Evolutionary conservation across 2,888 invertebrate genomes (phyloP).

Genomic region (Cremastobaeus sp.): DNA sequence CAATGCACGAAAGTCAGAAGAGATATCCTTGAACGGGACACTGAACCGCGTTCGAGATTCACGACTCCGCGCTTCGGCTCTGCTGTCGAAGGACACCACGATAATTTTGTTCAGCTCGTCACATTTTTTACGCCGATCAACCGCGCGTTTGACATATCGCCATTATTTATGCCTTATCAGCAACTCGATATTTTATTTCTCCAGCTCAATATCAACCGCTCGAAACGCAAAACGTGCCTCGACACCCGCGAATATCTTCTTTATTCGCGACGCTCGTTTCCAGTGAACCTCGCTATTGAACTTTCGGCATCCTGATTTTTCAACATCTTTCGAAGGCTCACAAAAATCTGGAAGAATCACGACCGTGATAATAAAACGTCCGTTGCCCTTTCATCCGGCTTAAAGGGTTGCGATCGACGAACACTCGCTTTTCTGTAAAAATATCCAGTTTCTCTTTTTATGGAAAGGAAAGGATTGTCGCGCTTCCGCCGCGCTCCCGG

Average conservation of each 20-base stretch:
- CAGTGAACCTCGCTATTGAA: no score
- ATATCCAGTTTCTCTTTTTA: conserved; percentile 62
- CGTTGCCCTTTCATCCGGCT: conserved; percentile 41
- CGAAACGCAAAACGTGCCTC: no score
- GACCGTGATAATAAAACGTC: no score
- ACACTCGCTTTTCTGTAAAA: no score
- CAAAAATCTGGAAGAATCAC: no score
- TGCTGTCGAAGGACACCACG: conserved; percentile 59
- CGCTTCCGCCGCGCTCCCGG: conserved; percentile 45
- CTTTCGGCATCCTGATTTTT: no score
- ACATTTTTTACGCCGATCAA: conserved; percentile 49
- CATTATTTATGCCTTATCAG: not conserved
- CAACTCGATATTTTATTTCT: not conserved
- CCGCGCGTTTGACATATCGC: conserved; percentile 23
- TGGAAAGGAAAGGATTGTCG: conserved; percentile 35
- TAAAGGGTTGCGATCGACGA: conserved; percentile 64
- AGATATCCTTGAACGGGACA: conserved; percentile 70
- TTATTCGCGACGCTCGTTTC: no score
- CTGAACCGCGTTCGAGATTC: conserved; percentile 66
- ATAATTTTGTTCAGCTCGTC: conserved; percentile 56
- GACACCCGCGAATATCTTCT: no score
- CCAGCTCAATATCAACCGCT: not conserved
- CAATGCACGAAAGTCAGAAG: conserved; percentile 62
- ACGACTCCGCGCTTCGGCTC: conserved; percentile 57
- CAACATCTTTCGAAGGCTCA: no score